Conservation (phyloP, 2,888 invertebrate species). For the Tupiocoris notatus region DNA sequence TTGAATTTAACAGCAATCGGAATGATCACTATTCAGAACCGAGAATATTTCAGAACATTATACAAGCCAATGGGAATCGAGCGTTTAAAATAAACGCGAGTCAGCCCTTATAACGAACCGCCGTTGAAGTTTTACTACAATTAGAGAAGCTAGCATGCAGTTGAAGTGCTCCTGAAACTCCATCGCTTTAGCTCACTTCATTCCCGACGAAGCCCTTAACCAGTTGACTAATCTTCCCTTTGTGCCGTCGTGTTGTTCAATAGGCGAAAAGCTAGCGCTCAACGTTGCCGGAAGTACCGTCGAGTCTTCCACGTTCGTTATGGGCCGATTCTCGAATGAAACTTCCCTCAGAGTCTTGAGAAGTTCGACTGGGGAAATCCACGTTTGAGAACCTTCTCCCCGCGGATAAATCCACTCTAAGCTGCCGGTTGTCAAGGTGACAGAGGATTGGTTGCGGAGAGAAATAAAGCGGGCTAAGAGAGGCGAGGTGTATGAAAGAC, state of each 20-base stretch:
- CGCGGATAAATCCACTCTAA: neutral
- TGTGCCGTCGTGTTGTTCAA: neutral
- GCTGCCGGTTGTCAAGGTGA: too few relatives aligned
- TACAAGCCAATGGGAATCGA: too few relatives aligned
- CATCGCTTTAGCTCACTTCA: neutral
- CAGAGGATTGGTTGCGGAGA: neutral
- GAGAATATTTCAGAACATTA: too few relatives aligned
- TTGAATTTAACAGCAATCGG: too few relatives aligned
- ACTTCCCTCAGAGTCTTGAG: neutral
- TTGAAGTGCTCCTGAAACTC: neutral
- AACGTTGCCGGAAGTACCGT: neutral
- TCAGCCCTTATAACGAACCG: neutral
- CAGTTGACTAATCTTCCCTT: neutral
- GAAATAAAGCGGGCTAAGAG: neutral
- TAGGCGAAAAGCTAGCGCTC: neutral
- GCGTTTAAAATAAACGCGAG: too few relatives aligned
- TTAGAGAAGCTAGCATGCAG: neutral
- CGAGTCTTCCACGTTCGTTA: neutral
- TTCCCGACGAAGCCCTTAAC: neutral
- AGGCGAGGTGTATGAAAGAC: constrained; percentile 14
- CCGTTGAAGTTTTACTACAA: neutral
- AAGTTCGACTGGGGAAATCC: neutral
- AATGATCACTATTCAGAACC: too few relatives aligned
- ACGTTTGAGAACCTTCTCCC: too few relatives aligned
- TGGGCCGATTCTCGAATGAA: neutral